Conservation (phyloP, 2,113 vertebrate species). For the Hydropotes inermis region DNA sequence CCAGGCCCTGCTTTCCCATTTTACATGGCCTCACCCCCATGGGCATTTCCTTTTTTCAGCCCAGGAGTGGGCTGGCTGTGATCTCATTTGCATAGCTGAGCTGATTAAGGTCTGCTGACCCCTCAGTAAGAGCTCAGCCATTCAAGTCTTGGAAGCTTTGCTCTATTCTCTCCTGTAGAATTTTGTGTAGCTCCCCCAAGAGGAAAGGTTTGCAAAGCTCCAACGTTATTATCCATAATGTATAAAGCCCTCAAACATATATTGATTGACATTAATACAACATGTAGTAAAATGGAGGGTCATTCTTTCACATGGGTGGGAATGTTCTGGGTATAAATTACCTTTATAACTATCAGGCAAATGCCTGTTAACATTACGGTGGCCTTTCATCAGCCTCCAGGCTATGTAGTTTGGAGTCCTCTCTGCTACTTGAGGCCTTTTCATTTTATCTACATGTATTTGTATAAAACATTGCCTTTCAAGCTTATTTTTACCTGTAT, state of each 20-base stretch:
- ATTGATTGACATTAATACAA: conserved; percentile 76
- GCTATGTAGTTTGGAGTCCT: not conserved
- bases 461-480: conserved; percentile 36
- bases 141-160: not conserved
- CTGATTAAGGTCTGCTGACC: not conserved
- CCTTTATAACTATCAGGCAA: conserved; percentile 66
- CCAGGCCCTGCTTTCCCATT: not conserved
- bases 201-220: conserved; percentile 64
- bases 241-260: conserved; percentile 73
- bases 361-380: conserved; percentile 36
- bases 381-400: conserved; percentile 57
- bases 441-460: conserved; percentile 37
- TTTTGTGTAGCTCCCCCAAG: conserved; percentile 56
- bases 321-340: conserved; percentile 71
- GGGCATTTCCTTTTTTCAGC: conserved; percentile 22
- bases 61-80: not conserved
- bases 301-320: conserved; percentile 67
- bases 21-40: not conserved
- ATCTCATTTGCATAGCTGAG: conserved; percentile 10
- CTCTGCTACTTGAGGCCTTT: conserved; percentile 26
- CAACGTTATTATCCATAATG: conserved; percentile 69
- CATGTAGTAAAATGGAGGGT: conserved; percentile 74
- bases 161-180: conserved; percentile 25
- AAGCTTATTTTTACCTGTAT: conserved; percentile 55
- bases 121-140: not conserved